These are phyloP conservation scores for Actias luna DNA, from an alignment of 2,888 invertebrate genomes.

Conservation along the genomic window DNA sequence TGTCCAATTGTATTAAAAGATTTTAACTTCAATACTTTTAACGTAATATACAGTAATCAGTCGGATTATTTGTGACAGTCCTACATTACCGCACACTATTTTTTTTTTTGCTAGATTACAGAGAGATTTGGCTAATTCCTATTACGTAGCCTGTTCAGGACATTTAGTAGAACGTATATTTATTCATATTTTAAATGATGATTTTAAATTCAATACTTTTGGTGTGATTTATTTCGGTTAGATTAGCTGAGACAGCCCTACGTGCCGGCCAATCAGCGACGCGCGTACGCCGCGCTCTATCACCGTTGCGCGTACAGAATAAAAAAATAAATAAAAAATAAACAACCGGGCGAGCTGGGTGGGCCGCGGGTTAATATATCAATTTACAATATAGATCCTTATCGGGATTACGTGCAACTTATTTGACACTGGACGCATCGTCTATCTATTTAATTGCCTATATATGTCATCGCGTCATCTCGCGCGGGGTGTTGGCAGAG, in stretches of 20 bases:
- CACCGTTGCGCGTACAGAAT: conserved; percentile 47
- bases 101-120: too few species aligned
- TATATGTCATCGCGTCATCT: background rate
- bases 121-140: too few species aligned
- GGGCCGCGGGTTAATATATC: conserved; percentile 63
- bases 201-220: background rate
- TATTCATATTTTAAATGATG: too few species aligned
- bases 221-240: background rate
- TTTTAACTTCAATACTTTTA: too few species aligned
- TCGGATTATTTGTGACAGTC: too few species aligned
- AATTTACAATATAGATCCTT: conserved; percentile 63
- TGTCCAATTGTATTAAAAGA: too few species aligned
- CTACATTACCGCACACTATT: too few species aligned
- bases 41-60: too few species aligned
- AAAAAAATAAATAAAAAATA: conserved; percentile 48
- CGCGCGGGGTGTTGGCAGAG: background rate
- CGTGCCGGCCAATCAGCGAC: conserved; percentile 50
- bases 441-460: conserved; percentile 2
- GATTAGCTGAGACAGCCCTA: conserved; percentile 47
- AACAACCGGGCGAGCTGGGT: conserved; percentile 49
- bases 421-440: conserved; percentile 3
- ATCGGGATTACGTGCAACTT: conserved; percentile 35
- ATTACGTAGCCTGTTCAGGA: too few species aligned
- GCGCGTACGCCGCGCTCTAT: conserved; percentile 57
- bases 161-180: too few species aligned